Conservation (phyloP, 2,797 vertebrate genomes). For the Xiphophorus birchmanni region DNA sequence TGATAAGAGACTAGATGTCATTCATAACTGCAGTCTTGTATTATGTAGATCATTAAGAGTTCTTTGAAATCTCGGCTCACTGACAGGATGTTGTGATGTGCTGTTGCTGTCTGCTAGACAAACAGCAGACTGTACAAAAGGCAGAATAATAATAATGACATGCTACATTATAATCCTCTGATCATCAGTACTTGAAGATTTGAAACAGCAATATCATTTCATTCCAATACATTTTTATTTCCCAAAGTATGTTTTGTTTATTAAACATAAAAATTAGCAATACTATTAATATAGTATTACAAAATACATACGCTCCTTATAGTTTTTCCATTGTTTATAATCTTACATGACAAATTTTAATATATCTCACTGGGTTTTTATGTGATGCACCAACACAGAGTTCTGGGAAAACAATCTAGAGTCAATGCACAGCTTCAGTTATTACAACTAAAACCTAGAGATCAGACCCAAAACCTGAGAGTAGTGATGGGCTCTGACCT, state of each 20-base stretch:
- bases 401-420: no score
- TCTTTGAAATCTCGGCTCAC: conserved; percentile 29
- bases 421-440: no score
- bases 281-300: neutral
- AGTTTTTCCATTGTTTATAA: neutral
- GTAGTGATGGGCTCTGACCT: no score
- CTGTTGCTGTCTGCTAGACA: conserved; percentile 38
- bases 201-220: conserved; percentile 12
- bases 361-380: neutral
- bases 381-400: neutral
- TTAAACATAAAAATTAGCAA: neutral
- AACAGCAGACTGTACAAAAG: conserved; percentile 28
- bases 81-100: conserved; percentile 42
- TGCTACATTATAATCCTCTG: conserved; percentile 29
- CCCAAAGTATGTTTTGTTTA: neutral
- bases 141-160: conserved; percentile 29
- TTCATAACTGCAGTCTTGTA: conserved; percentile 22
- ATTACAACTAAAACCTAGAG: no score
- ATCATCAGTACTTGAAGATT: conserved; percentile 19
- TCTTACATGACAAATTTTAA: neutral
- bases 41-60: conserved; percentile 43
- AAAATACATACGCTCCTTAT: neutral
- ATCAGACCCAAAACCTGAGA: no score
- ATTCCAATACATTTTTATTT: conserved; percentile 12
- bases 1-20: conserved; percentile 25